Percentiles rank a stretch among this genome's conserved stretches.
These are phyloP conservation scores for Ganaspis brasiliensis DNA, from an alignment of 2,888 invertebrate species.

Conservation along the genomic window DNA sequence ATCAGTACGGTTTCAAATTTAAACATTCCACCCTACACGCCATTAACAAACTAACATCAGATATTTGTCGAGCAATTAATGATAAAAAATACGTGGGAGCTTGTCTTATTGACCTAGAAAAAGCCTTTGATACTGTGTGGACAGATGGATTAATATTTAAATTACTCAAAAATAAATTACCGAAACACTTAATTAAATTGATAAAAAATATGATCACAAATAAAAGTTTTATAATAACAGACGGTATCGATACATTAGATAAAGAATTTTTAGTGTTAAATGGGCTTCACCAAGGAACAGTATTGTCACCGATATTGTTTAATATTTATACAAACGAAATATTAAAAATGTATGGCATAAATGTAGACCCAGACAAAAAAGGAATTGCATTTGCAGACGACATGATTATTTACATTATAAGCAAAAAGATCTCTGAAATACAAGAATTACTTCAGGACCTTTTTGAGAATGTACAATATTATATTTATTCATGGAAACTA, in stretches of 20 bases:
- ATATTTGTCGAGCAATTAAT: slow-evolving; percentile 46
- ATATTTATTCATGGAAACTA: slow-evolving; percentile 46
- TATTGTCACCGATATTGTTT: slow-evolving; percentile 57
- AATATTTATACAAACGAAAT: slow-evolving; percentile 55
- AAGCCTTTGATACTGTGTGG: slow-evolving; percentile 48
- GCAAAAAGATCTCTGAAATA: slow-evolving; percentile 7
- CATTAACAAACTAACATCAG: slow-evolving; percentile 54
- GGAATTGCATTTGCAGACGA: slow-evolving; percentile 58
- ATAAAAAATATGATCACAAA: slow-evolving; percentile 56
- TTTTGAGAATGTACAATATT: slow-evolving; percentile 38
- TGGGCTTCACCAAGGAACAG: slow-evolving; percentile 60
- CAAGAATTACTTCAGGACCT: slow-evolving; percentile 35
- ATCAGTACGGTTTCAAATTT: slow-evolving; percentile 60
- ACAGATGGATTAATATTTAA: slow-evolving; percentile 60
- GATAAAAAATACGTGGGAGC: slow-evolving; percentile 52
- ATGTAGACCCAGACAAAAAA: slow-evolving; percentile 14
- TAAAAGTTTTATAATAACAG: slow-evolving; percentile 44
- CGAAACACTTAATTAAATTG: slow-evolving; percentile 58
- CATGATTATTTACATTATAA: slow-evolving; percentile 40
- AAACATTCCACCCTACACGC: slow-evolving; percentile 61
- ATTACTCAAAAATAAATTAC: slow-evolving; percentile 56
- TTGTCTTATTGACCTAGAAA: slow-evolving; percentile 45
- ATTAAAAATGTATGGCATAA: slow-evolving; percentile 53
- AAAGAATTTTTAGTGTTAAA: slow-evolving; percentile 54
- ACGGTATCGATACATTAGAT: neutral